Conservation (phyloP, 2,113 vertebrate genomes). For the Eulemur macaco region DNA sequence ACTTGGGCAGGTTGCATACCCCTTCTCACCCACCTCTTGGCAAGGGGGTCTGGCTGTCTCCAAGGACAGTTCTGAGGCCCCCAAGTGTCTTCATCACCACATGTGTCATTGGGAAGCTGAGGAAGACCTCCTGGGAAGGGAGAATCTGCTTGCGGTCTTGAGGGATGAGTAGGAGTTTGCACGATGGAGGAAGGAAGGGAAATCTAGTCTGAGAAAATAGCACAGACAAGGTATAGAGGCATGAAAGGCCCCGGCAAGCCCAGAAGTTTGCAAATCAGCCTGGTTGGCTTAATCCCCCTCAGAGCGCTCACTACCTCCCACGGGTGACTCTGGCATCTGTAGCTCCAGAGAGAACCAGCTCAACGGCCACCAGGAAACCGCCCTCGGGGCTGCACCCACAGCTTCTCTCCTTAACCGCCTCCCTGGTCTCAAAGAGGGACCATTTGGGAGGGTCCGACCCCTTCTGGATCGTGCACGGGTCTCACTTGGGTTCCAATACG, state of each 20-base stretch:
- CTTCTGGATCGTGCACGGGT: not conserved
- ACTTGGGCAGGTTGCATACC: not conserved
- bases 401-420: too few relatives aligned
- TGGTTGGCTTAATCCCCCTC: rapidly evolving
- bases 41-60: not conserved
- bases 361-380: not conserved
- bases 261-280: not conserved
- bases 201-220: rapidly evolving
- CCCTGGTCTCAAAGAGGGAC: rapidly evolving
- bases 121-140: not conserved
- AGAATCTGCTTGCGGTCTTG: not conserved
- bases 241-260: not conserved
- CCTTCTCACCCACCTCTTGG: rapidly evolving
- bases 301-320: rapidly evolving
- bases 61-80: not conserved
- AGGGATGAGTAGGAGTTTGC: not conserved
- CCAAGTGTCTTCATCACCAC: rapidly evolving
- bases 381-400: rapidly evolving
- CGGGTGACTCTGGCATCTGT: rapidly evolving
- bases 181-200: not conserved
- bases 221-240: rapidly evolving
- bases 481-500: rapidly evolving
- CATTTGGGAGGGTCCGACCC: rapidly evolving
- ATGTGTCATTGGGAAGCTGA: rapidly evolving
- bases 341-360: not conserved